Evolutionary conservation across 2,888 invertebrate genomes (phyloP), one percentile per base, ranked within the genome.

Genomic region (Mythimna albipuncta): DNA sequence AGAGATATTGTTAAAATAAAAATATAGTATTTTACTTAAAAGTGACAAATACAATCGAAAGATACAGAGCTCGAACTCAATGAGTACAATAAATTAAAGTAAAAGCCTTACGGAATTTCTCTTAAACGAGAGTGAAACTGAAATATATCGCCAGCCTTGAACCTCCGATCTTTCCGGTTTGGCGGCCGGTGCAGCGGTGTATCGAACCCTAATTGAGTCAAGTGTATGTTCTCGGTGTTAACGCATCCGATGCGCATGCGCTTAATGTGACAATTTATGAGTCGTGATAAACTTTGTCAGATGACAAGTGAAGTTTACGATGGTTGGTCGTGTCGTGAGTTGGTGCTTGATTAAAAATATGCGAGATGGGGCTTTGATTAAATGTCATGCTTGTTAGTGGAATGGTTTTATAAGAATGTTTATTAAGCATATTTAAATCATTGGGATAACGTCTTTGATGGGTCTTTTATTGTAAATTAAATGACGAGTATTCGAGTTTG

Each of bases 151-250:
- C 13, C 41, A 77, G 68, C 87, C 87, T 87, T 87, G 87, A 87
- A 85, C 82, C 69, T 77, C 57, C 69, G 72, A 83, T 86, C 84
- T 87, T 86, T 87, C 87, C 85, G 87, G 87, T 86, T 84, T 80
- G 75, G 68, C 69, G 76, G 82, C 78, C 82, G 74, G 77, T 64
- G 79, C 75, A 70, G 70, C 77, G 69, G 85, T 57, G 80, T 77
- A 79, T 79, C 86, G 88, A 87, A 88, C 88, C 77, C 74, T 78
- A 87, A 85, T 77, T 76, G 81, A 87, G 87, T 88, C 88, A 88
- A 88, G 88, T 87, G 85, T 85, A 80, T 87, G 84, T 83, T 75
- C 61, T 63, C 55, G 47, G 71, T 64, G 68, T 64, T 59, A 77
- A 79, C 63, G 64, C 58, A 82, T 72, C 74, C 63, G 80, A 74